Base-by-base conservation (phyloP, 1,140 invertebrate genomes). In the Lepidurus couesii region DNA sequence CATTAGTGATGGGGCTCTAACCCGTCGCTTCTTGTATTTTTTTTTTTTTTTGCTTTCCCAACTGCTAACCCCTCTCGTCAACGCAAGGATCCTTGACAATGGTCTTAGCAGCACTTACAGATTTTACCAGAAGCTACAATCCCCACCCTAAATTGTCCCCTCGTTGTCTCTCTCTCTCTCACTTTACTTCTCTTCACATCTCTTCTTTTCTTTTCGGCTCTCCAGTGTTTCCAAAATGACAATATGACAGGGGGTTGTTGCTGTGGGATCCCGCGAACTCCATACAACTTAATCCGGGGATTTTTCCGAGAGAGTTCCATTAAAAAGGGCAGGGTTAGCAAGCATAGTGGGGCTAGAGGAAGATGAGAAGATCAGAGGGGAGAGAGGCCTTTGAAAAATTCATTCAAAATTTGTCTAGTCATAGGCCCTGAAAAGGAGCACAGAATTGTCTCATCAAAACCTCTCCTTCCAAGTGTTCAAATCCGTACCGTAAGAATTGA, bases 31-130 rank as follows among this genome's bases (percentile, higher is more conserved):
- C 53, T 13, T 65, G 4, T n/a, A n/a, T n/a, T n/a, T 4, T 65
- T 21, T 16, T 5, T 65, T 13, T 21, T 65, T 65, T 65, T 65
- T 0, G n/a, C n/a, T 65, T 21, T 21, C 53, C 21, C n/a, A 34
- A 65, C 53, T 65, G 53, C 53, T 21, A 65, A 5, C 53, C 53
- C 53, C 16, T 21, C 53, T 65, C 53, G 53, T 65, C 53, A 65
- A 65, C 53, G 2, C n/a, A 13, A 65, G 21, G 16, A 65, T 65
- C 53, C 21, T 65, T 21, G 16, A 65, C 53, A 65, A 65, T 65
- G 53, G 53, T 21, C 53, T 65, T 65, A 65, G 53, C 53, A 65
- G 53, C 53, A 65, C 53, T 65, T 65, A 65, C 53, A 65, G 53
- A 65, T 65, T 34, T 65, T 65, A 65, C 53, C 53, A 65, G 16